These are phyloP conservation scores for Magallana ariakensis DNA, from an alignment of 1,140 invertebrate species.

Conservation along the genomic window DNA sequence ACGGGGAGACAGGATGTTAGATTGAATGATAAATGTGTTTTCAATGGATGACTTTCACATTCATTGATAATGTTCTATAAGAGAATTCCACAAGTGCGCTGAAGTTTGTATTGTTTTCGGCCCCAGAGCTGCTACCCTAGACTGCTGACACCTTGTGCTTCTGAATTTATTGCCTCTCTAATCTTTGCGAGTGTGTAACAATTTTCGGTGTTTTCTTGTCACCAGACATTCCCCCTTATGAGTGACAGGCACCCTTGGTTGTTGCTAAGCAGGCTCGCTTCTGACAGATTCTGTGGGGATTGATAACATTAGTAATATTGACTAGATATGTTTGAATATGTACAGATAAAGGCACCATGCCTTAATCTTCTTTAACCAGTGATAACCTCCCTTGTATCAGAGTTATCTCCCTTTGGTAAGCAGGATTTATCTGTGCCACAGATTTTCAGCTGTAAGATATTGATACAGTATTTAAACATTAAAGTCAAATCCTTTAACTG, in stretches of 20 bases:
- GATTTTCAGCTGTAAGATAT: constrained; percentile 16
- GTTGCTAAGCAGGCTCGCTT: constrained; percentile 6
- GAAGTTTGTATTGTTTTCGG: constrained; percentile 16
- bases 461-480: constrained; percentile 13
- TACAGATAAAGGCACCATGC: background rate
- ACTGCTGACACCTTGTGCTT: background rate
- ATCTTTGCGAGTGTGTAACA: constrained; percentile 25
- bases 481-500: constrained; percentile 35
- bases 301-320: constrained; percentile 20
- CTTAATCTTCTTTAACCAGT: constrained; percentile 7
- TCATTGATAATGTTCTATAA: constrained; percentile 19
- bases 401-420: constrained; percentile 10
- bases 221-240: constrained; percentile 9
- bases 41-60: constrained; percentile 10
- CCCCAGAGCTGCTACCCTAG: background rate
- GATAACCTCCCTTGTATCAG: constrained; percentile 9
- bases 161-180: constrained; percentile 23
- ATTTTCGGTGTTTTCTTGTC: constrained; percentile 18
- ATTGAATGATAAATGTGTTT: constrained; percentile 26
- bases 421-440: background rate
- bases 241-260: background rate
- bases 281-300: constrained; percentile 14
- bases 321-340: constrained; percentile 17
- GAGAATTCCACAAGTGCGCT: constrained; percentile 7
- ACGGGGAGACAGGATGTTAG: constrained; percentile 21